phyloP scores from a whole-genome alignment of 2,113 vertebrate genomes.

The Xiphorhynchus elegans region DNA sequence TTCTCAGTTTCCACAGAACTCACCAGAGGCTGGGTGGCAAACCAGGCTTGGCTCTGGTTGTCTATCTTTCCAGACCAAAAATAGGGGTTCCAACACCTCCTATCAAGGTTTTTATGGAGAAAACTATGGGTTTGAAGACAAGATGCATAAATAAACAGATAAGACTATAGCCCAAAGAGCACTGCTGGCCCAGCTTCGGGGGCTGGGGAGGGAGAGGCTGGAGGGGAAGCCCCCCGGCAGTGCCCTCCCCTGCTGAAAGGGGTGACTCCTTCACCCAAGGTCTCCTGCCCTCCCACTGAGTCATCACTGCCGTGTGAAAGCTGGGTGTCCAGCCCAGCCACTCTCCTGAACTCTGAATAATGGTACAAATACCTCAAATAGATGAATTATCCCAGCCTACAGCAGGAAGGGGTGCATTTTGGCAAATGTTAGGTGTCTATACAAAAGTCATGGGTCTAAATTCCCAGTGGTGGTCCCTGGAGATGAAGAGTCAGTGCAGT shows the following conservation, averaged over 20 bases:
- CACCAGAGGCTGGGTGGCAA: not conserved
- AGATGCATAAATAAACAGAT: not conserved
- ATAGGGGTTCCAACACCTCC: not conserved
- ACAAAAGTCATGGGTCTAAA: not conserved
- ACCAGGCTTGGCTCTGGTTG: not conserved
- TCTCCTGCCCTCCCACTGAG: accelerated
- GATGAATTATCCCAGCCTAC: not conserved
- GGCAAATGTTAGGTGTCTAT: not conserved
- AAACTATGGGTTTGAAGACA: not conserved
- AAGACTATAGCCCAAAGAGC: not conserved
- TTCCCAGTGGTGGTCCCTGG: not conserved
- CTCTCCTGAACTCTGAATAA: not conserved
- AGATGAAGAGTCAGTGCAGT: not conserved
- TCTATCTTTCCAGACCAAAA: not conserved
- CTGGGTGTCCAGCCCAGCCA: accelerated
- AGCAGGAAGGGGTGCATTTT: too few species aligned
- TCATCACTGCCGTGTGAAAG: accelerated
- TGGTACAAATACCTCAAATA: not conserved
- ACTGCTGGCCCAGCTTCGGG: not conserved
- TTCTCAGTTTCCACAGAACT: not conserved
- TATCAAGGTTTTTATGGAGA: not conserved
- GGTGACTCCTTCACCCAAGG: accelerated
- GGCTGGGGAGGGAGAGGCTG: not conserved
- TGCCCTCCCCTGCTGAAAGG: not conserved
- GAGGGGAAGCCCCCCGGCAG: accelerated